Percentiles rank a stretch among this genome's conserved stretches.
phyloP scores from a whole-genome alignment of 2,888 invertebrate genomes.

The Eucriotettix oculatus region DNA sequence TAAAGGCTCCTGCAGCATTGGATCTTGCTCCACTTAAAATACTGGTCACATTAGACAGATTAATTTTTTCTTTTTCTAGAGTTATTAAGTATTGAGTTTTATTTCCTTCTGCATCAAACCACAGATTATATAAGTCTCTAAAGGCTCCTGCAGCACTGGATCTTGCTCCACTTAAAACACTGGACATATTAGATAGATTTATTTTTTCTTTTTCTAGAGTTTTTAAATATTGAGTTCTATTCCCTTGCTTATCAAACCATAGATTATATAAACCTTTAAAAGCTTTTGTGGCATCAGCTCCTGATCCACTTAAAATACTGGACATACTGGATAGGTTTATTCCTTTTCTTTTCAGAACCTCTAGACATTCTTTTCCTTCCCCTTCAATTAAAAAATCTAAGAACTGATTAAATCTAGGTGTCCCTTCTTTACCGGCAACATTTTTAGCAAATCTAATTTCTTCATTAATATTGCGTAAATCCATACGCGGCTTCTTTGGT shows the following conservation, averaged over 20 bases:
- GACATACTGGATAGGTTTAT: conserved; percentile 16
- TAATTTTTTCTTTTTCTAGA: background rate
- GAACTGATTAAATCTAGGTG: conserved; percentile 20
- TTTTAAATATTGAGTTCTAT: conserved; percentile 9
- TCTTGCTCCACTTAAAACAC: conserved; percentile 16
- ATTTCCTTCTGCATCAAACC: no score
- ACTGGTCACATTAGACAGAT: conserved; percentile 14
- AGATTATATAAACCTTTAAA: conserved; percentile 19
- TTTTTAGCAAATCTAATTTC: conserved; percentile 20
- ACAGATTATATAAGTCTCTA: no score
- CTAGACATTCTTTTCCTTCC: conserved; percentile 15
- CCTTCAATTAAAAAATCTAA: conserved; percentile 20
- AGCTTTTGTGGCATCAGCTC: conserved; percentile 16
- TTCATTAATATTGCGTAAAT: conserved; percentile 14
- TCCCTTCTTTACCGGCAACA: conserved; percentile 20
- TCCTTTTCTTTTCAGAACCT: conserved; percentile 3
- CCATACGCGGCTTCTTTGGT: conserved; percentile 14
- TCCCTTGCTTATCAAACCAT: conserved; percentile 18
- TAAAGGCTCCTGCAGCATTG: no score
- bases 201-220: no score
- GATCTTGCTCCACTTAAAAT: no score
- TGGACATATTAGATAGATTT: conserved; percentile 15
- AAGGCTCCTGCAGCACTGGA: conserved; percentile 12
- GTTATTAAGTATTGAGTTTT: background rate
- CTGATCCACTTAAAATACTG: conserved; percentile 17